These are phyloP conservation scores for Heliconius sara DNA, from an alignment of 2,888 invertebrate species.

Conservation along the genomic window DNA sequence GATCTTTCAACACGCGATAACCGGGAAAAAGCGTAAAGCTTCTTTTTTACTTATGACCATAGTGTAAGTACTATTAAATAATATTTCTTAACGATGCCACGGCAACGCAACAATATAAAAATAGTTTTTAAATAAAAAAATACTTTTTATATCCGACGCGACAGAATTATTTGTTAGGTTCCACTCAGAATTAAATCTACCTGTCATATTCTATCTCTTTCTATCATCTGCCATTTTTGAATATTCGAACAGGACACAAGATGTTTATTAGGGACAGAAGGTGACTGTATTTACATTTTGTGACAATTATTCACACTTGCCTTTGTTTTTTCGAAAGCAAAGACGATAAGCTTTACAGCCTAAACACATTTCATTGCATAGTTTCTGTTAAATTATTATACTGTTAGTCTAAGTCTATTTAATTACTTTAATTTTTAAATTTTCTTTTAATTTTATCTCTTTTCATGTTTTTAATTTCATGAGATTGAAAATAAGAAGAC, in stretches of 20 bases:
- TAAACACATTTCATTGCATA: not conserved
- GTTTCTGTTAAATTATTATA: not conserved
- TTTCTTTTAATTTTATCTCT: not conserved
- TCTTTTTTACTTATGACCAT: too few species aligned
- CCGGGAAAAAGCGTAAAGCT: too few species aligned
- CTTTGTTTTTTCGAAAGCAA: not conserved
- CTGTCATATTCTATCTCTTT: slow-evolving; percentile 1
- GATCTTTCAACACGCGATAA: too few species aligned
- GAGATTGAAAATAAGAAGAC: not conserved
- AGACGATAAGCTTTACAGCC: not conserved
- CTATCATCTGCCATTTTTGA: not conserved
- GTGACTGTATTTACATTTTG: not conserved
- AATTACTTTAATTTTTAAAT: not conserved
- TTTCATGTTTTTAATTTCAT: too few species aligned
- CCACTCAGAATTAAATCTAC: not conserved
- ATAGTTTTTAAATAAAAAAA: not conserved
- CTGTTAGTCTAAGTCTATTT: not conserved
- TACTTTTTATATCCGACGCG: not conserved
- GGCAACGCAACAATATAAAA: not conserved
- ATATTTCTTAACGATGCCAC: not conserved
- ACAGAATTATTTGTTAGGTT: not conserved
- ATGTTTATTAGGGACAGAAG: not conserved
- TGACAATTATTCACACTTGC: not conserved
- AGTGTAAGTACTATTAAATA: not conserved
- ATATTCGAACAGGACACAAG: not conserved